Conservation (phyloP, 2,797 vertebrate species). For the Chaenodraco wilsoni region DNA sequence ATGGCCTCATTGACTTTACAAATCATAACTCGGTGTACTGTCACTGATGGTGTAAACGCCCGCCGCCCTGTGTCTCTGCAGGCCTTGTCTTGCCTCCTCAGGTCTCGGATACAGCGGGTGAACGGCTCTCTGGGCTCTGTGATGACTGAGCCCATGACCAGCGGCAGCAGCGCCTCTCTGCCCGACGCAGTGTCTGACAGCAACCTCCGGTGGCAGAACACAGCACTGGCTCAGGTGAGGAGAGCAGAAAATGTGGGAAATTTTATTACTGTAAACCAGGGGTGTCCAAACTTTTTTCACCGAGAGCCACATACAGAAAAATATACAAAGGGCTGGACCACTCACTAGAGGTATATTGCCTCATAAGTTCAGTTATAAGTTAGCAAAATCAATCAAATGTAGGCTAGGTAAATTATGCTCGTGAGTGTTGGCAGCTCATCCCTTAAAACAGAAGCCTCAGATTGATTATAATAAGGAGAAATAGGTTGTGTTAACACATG, state of each 20-base stretch:
- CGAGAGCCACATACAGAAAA: too few species aligned
- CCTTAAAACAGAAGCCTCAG: too few species aligned
- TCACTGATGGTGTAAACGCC: not conserved
- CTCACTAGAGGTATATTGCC: too few species aligned
- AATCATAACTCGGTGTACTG: not conserved
- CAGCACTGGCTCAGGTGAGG: conserved; percentile 76
- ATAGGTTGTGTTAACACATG: too few species aligned
- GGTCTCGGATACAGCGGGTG: conserved; percentile 77
- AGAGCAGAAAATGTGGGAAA: fast-evolving
- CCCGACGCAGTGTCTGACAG: conserved; percentile 64
- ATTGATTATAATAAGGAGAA: too few species aligned
- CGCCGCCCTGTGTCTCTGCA: conserved; percentile 16
- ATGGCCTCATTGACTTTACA: not conserved
- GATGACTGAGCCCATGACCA: conserved; percentile 76
- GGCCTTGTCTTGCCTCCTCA: conserved; percentile 67
- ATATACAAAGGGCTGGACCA: too few species aligned
- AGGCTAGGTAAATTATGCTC: too few species aligned
- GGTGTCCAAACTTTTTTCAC: too few species aligned
- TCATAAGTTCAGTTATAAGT: too few species aligned
- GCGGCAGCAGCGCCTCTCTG: conserved; percentile 50
- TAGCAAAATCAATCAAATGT: too few species aligned
- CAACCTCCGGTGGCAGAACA: conserved; percentile 80
- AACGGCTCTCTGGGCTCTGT: conserved; percentile 81
- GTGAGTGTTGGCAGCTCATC: too few species aligned
- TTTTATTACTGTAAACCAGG: not conserved